phyloP scores from a whole-genome alignment of 2,113 vertebrate genomes.

The mouse (Mus musculus) region GRCm39 chr9:85277501-85278000 shows the following conservation, averaged over 20 bases:
- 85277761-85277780: neutral
- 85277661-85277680: constrained; percentile 11
- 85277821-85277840: neutral
- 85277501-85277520: constrained; percentile 63
- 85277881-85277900: neutral
- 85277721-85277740: neutral
- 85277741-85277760: neutral
- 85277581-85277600: neutral
- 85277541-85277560: too few species aligned
- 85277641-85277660: neutral
- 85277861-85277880: constrained; percentile 2
- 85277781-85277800: neutral
- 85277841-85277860: neutral
- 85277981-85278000: neutral
- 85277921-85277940: constrained; percentile 38
- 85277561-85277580: neutral
- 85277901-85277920: constrained; percentile 3
- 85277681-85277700: neutral
- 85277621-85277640: neutral
- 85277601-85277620: neutral
- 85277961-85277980: neutral
- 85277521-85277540: constrained; percentile 54
- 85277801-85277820: neutral
- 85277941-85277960: neutral
- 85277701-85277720: too few species aligned